A percentile compares a stretch with the other conserved stretches of the same genome.
phyloP scores from a whole-genome alignment of 2,113 vertebrate genomes.

The Monarcha castaneiventris region DNA sequence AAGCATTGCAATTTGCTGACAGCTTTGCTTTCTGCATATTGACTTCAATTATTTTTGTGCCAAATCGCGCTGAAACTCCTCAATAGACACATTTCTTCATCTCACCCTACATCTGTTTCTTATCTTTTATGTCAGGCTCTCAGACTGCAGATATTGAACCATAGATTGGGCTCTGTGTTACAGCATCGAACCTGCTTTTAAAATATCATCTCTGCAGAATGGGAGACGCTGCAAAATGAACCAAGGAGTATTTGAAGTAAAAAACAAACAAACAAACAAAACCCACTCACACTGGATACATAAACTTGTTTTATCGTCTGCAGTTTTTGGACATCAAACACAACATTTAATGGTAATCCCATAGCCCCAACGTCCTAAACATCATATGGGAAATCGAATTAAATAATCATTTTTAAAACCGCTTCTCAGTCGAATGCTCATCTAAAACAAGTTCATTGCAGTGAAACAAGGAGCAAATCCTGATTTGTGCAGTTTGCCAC shows the following conservation, averaged over 20 bases:
- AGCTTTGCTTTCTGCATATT: constrained; percentile 38
- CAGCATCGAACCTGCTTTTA: not conserved
- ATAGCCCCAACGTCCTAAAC: not conserved
- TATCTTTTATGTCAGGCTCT: not conserved
- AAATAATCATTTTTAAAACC: not conserved
- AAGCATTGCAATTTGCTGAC: not conserved
- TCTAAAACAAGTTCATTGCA: not conserved
- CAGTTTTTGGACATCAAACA: not conserved
- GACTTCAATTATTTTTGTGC: constrained; percentile 24
- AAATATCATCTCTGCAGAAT: not conserved
- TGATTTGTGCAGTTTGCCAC: not conserved
- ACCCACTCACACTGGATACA: not conserved
- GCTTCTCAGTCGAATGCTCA: not conserved
- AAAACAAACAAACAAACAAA: not conserved
- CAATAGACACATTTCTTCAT: constrained; percentile 11
- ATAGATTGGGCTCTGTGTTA: not conserved
- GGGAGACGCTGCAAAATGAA: not conserved
- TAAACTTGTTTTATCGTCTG: not conserved
- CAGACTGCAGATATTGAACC: not conserved
- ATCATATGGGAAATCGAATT: not conserved
- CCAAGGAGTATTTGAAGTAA: not conserved
- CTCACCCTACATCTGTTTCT: constrained; percentile 4
- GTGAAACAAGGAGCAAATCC: not conserved
- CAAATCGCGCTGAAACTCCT: constrained; percentile 1
- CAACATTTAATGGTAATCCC: not conserved